These are phyloP conservation scores for Antheraea mylitta DNA, from an alignment of 1,140 invertebrate genomes.

Conservation along the genomic window DNA sequence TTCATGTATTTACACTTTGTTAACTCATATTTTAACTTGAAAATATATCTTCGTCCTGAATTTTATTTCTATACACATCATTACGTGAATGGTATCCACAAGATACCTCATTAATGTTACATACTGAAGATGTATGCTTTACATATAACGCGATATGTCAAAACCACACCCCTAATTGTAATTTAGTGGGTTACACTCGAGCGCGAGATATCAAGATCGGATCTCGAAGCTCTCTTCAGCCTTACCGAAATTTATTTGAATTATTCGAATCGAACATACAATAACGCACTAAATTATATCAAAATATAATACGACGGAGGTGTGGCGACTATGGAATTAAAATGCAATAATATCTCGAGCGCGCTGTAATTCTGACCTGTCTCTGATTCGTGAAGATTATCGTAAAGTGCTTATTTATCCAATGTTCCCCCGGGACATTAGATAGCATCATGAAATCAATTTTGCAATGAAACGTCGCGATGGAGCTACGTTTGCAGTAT, in stretches of 20 bases:
- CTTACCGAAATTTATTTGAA: conserved; percentile 52
- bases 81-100: not conserved
- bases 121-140: conserved; percentile 1
- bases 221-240: conserved; percentile 38
- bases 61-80: not conserved
- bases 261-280: conserved; percentile 43
- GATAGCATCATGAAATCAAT: conserved; percentile 76
- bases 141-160: conserved; percentile 45
- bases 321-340: conserved; percentile 65
- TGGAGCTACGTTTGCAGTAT: conserved; percentile 58
- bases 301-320: conserved; percentile 60
- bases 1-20: too few species aligned
- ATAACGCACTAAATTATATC: conserved; percentile 66
- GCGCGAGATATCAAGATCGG: conserved; percentile 45
- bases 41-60: too few species aligned
- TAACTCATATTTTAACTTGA: too few species aligned
- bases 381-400: conserved; percentile 68
- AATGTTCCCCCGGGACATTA: conserved; percentile 63
- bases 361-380: conserved; percentile 68
- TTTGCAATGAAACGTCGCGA: conserved; percentile 65
- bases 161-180: conserved; percentile 52
- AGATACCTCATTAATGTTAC: not conserved
- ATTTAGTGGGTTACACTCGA: conserved; percentile 53
- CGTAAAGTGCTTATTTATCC: conserved; percentile 76
- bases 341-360: conserved; percentile 71